A percentile compares a stretch with the other conserved stretches of the same genome.
These are phyloP conservation scores for Caenorhabditis becei DNA, from an alignment of 2,888 invertebrate species.

Conservation along the genomic window DNA sequence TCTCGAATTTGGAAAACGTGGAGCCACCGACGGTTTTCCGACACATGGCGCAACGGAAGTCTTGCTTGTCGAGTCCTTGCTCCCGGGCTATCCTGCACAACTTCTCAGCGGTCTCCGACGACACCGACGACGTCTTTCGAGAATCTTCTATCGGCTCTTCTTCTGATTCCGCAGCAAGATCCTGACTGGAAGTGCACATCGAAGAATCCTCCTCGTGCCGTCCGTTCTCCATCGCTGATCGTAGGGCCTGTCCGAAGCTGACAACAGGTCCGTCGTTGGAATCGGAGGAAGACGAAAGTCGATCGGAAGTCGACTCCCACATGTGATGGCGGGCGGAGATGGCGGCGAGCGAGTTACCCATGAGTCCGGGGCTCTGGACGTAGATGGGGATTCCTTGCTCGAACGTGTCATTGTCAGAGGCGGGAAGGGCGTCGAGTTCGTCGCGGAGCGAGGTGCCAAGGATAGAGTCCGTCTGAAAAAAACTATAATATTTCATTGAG, in stretches of 20 bases:
- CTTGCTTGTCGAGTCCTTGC: conserved; percentile 77
- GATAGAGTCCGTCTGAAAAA: conserved; percentile 52
- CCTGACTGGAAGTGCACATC: conserved; percentile 41
- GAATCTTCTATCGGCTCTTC: conserved; percentile 6
- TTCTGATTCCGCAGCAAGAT: conserved; percentile 10
- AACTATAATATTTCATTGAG: too few relatives aligned
- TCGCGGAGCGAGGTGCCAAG: conserved; percentile 73
- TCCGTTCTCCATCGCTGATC: conserved; percentile 64
- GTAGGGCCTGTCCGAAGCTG: conserved; percentile 68
- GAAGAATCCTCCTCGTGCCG: background rate
- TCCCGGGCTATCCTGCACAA: conserved; percentile 74
- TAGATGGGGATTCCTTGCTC: conserved; percentile 53
- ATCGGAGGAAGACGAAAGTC: conserved; percentile 64
- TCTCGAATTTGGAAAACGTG: conserved; percentile 75
- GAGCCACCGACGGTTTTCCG: conserved; percentile 73
- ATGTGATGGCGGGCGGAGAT: conserved; percentile 57
- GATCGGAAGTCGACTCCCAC: conserved; percentile 57
- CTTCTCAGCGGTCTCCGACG: conserved; percentile 42
- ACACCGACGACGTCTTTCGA: conserved; percentile 39
- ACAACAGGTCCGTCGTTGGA: conserved; percentile 58
- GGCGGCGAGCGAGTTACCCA: conserved; percentile 60
- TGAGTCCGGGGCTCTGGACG: conserved; percentile 45
- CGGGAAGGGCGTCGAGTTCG: conserved; percentile 65
- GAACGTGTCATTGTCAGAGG: conserved; percentile 38
- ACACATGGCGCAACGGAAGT: conserved; percentile 79